Conservation (phyloP, 2,888 invertebrate species). For the Petrophora chlorosata region DNA sequence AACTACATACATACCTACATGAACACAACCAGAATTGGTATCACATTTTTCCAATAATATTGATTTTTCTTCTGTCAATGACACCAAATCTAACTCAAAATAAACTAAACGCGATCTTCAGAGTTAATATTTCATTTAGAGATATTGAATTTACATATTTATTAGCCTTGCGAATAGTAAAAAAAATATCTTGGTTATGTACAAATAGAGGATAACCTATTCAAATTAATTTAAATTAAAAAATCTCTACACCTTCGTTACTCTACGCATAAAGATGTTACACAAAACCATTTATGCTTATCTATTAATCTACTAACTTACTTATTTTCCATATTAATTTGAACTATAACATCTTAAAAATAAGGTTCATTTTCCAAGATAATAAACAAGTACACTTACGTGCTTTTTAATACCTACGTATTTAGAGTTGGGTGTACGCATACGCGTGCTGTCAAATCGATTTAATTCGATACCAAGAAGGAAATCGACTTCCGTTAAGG, state of each 20-base stretch:
- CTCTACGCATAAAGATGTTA: slow-evolving; percentile 23
- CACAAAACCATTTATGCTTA: slow-evolving; percentile 23
- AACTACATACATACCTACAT: too few species aligned
- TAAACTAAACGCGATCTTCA: too few species aligned
- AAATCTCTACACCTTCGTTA: slow-evolving; percentile 6
- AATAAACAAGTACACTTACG: neutral
- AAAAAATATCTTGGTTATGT: too few species aligned
- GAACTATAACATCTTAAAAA: neutral
- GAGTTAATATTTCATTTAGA: too few species aligned
- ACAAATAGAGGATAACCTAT: neutral
- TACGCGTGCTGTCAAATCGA: slow-evolving; percentile 20
- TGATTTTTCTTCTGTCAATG: too few species aligned
- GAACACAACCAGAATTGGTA: too few species aligned
- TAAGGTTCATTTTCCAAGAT: slow-evolving; percentile 1
- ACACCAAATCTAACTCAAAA: too few species aligned
- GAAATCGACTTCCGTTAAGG: slow-evolving; percentile 33
- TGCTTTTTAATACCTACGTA: neutral
- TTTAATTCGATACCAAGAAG: slow-evolving; percentile 32
- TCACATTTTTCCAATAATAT: too few species aligned
- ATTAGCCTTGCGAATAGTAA: too few species aligned
- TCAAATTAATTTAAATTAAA: neutral
- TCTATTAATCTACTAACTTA: slow-evolving; percentile 16
- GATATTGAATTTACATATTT: too few species aligned
- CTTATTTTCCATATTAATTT: neutral
- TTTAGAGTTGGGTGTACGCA: slow-evolving; percentile 10